Evolutionary conservation across 2,888 invertebrate genomes (phyloP).

Genomic region (Parnassius orleans): DNA sequence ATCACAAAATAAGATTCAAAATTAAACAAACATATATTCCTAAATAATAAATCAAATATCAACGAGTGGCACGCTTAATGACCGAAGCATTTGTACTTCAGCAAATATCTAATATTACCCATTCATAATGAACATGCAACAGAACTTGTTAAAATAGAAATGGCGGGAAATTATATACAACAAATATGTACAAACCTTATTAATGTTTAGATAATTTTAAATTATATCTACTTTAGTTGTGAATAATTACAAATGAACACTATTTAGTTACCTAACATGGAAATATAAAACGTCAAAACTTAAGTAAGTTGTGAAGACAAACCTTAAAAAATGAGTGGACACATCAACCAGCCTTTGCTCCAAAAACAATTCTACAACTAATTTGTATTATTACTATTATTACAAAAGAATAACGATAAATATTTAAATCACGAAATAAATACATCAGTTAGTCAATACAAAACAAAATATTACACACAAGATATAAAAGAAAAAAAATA

Average conservation of each 20-base stretch:
- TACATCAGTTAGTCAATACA: constrained; percentile 22
- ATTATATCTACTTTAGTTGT: constrained; percentile 15
- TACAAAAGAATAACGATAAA: constrained; percentile 51
- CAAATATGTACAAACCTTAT: constrained; percentile 16
- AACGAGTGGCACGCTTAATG: background rate
- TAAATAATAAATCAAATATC: constrained; percentile 1
- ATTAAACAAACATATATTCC: background rate
- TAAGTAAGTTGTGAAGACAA: constrained; percentile 28
- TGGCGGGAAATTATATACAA: constrained; percentile 18
- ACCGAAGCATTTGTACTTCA: no score
- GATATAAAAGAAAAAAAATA: constrained; percentile 13
- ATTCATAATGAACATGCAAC: background rate
- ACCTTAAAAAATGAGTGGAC: constrained; percentile 66
- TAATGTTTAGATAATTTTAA: constrained; percentile 1
- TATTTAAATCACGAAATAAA: constrained; percentile 34
- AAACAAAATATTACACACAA: constrained; percentile 22
- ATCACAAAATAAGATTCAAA: constrained; percentile 59
- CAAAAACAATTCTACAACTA: constrained; percentile 49
- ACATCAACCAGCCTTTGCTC: constrained; percentile 74
- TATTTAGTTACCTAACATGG: constrained; percentile 10
- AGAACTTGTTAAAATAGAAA: constrained; percentile 7
- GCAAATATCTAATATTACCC: background rate
- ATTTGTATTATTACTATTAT: constrained; percentile 47
- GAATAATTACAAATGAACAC: constrained; percentile 12
- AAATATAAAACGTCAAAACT: constrained; percentile 11